Evolutionary conservation across 2,888 invertebrate genomes (phyloP).

Genomic region (Callyntrura sp.): DNA sequence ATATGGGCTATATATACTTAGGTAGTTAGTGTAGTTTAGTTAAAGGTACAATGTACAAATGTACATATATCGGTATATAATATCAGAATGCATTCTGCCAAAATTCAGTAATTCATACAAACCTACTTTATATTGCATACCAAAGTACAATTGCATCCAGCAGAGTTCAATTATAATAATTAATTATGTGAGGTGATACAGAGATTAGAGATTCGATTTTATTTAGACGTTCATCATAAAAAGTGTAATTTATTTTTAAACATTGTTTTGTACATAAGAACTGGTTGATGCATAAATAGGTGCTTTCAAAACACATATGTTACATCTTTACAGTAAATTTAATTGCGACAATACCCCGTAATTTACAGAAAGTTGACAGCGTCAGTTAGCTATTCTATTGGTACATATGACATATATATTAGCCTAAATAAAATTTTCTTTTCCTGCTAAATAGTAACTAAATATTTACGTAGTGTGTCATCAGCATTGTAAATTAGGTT

Average conservation of each 20-base stretch:
- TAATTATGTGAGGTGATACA: not conserved
- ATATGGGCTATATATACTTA: too few relatives aligned
- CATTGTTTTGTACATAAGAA: constrained; percentile 42
- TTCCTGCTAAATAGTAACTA: not conserved
- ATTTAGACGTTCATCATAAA: too few relatives aligned
- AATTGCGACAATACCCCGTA: not conserved
- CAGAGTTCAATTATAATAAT: too few relatives aligned
- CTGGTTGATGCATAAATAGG: constrained; percentile 21
- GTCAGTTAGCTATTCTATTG: not conserved
- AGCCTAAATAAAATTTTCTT: not conserved
- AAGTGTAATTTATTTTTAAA: not conserved
- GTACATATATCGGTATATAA: not conserved
- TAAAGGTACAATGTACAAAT: constrained; percentile 60
- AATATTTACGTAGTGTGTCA: too few relatives aligned
- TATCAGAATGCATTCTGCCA: not conserved
- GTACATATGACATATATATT: not conserved
- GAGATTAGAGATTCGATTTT: not conserved
- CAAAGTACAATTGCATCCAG: too few relatives aligned
- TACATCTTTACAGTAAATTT: not conserved
- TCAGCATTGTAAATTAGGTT: too few relatives aligned
- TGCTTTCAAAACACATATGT: constrained; percentile 43
- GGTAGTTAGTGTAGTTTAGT: not conserved
- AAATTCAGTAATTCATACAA: not conserved
- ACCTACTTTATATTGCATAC: not conserved
- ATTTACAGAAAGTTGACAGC: not conserved